Evolutionary conservation across 2,888 invertebrate genomes (phyloP).

Genomic region (Rhynchonema sp.): DNA sequence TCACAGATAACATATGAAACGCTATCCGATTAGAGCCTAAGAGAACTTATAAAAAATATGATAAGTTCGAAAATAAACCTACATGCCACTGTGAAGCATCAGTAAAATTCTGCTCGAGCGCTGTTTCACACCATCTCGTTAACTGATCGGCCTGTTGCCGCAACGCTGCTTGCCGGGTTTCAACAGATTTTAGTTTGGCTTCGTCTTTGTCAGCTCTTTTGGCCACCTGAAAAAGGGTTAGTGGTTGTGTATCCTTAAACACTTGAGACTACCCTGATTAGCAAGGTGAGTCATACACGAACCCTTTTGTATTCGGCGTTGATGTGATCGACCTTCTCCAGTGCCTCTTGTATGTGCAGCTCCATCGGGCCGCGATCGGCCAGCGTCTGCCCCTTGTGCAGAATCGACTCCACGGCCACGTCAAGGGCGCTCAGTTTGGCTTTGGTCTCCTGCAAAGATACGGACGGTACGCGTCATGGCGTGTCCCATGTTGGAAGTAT

Average conservation of each 20-base stretch:
- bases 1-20: too few species aligned
- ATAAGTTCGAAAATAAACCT: too few species aligned
- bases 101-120: background rate
- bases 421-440: background rate
- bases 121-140: background rate
- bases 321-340: constrained; percentile 16
- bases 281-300: too few species aligned
- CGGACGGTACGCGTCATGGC: too few species aligned
- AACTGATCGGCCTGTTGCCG: background rate
- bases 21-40: too few species aligned
- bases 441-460: background rate
- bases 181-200: too few species aligned
- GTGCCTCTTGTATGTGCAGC: constrained; percentile 15
- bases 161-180: background rate
- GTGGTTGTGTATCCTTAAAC: too few species aligned
- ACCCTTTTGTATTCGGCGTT: background rate
- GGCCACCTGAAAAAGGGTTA: too few species aligned
- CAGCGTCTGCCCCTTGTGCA: constrained; percentile 6
- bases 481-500: too few species aligned
- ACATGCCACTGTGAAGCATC: background rate
- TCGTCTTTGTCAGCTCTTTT: too few species aligned
- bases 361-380: constrained; percentile 20
- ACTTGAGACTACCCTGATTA: too few species aligned
- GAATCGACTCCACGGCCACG: background rate
- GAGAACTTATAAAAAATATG: background rate